Base-by-base conservation (phyloP, 2,888 invertebrate genomes). In the Temnothorax rugatulus region DNA sequence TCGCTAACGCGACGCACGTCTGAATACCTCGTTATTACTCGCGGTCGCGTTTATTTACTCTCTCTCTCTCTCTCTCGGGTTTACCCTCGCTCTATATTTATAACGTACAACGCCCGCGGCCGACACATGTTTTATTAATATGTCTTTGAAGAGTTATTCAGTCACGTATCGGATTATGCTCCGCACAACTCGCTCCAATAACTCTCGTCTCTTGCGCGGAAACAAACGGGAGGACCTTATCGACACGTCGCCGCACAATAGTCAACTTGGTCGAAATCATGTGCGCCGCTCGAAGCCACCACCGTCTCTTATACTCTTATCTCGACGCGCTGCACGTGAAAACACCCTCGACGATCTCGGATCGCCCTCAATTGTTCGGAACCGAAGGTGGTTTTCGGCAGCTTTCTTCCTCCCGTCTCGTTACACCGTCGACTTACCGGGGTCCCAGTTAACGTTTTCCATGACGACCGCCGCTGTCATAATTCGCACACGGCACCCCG, bases 391-490 rank as follows among this genome's bases (percentile, higher is more conserved):
- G 7, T 34, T 34, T 7, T 25, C 21, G 8, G 5, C 21, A 2
- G 21, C 25, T 44, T 21, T n/a, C 0, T 21, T 76, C 11, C 38
- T 18, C 3, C 21, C 1, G 15, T 3, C 5, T 38, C 9, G 7
- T 8, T 1, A 38, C 9, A 38, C 9, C 9, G 41, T n/a, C n/a
- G 2, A 29, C 95, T 95, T 95, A 96, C 96, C 96, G 95, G 96
- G 96, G 95, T 96, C 96, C 96, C 96, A 96, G 93, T 96, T 96
- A 90, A 95, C 95, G 95, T 96, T 96, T 88, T 96, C 96, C 96
- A 96, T 96, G 93, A 96, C 95, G 92, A 96, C 95, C 94, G 95
- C 95, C 93, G 96, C 95, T 95, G 96, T 96, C 96, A 96, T 96
- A 95, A 95, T 96, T 94, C 89, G 90, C 84, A 41, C 59, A 61